A percentile compares a stretch with the other conserved stretches of the same genome.
Evolutionary conservation across 2,888 invertebrate genomes (phyloP).

Genomic region (Microdon myrmicae): DNA sequence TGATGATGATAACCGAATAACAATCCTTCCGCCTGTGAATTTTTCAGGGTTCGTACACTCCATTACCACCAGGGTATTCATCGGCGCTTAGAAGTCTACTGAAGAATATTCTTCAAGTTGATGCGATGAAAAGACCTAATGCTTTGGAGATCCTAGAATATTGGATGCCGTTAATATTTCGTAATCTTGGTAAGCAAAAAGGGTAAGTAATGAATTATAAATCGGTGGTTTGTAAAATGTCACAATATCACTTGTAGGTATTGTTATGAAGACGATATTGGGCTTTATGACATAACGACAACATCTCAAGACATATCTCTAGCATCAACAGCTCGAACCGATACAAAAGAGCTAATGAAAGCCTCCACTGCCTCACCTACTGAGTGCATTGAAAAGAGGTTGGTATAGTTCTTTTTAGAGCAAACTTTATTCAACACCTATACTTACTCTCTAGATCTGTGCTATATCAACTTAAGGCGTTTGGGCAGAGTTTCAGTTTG

Average conservation of each 20-base stretch:
- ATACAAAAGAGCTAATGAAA: conserved; percentile 64
- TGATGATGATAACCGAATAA: no score
- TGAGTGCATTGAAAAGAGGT: conserved; percentile 63
- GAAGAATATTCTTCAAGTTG: conserved; percentile 72
- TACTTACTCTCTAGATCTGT: conserved; percentile 65
- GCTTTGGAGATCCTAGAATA: conserved; percentile 71
- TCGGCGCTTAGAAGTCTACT: conserved; percentile 73
- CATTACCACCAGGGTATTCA: conserved; percentile 75
- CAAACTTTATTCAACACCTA: background rate
- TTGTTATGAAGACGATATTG: conserved; percentile 60
- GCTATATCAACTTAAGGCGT: conserved; percentile 70
- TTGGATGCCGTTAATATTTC: conserved; percentile 68
- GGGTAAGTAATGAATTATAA: conserved; percentile 55
- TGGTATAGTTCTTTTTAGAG: background rate
- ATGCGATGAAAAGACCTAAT: conserved; percentile 72
- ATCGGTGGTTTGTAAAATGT: background rate
- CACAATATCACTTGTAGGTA: conserved; percentile 54
- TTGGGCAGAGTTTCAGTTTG: conserved; percentile 68
- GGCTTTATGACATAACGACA: conserved; percentile 49
- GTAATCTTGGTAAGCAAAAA: conserved; percentile 64
- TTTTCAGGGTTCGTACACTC: conserved; percentile 73
- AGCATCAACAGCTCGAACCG: conserved; percentile 60
- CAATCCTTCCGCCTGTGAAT: no score
- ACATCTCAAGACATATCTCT: conserved; percentile 20
- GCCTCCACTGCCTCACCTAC: conserved; percentile 62